A percentile compares a stretch with the other conserved stretches of the same genome.
These are phyloP conservation scores for Meloidogyne hapla DNA, from an alignment of 1,140 invertebrate genomes.

Conservation along the genomic window DNA sequence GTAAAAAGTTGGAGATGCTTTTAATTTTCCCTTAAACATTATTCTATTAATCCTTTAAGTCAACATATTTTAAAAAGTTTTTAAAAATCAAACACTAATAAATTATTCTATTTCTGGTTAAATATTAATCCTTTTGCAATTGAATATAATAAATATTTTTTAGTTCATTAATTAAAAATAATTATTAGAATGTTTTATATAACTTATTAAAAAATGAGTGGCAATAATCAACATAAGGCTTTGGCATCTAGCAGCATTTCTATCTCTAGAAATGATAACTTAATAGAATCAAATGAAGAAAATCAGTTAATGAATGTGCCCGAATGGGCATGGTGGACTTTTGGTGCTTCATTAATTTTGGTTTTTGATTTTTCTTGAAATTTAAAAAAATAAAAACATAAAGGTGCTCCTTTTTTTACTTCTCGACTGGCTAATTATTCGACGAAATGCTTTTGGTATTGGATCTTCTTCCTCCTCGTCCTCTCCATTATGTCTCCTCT, in stretches of 20 bases:
- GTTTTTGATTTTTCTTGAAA: too few relatives aligned
- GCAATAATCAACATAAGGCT: background rate
- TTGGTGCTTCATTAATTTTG: slow-evolving; percentile 47
- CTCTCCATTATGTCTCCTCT: slow-evolving; percentile 19
- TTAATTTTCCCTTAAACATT: too few relatives aligned
- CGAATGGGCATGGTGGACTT: slow-evolving; percentile 56
- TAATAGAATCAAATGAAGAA: background rate
- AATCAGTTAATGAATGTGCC: slow-evolving; percentile 22
- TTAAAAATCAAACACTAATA: too few relatives aligned
- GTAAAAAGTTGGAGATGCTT: too few relatives aligned
- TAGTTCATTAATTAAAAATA: too few relatives aligned
- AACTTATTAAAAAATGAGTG: background rate
- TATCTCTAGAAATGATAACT: background rate
- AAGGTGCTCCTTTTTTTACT: slow-evolving; percentile 50
- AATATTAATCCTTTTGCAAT: too few relatives aligned
- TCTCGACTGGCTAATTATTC: slow-evolving; percentile 59
- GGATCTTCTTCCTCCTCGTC: slow-evolving; percentile 3
- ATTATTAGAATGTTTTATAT: background rate
- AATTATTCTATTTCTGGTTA: too few relatives aligned
- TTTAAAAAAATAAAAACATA: too few relatives aligned
- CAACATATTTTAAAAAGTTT: too few relatives aligned
- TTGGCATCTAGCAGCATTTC: background rate
- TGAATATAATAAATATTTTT: too few relatives aligned
- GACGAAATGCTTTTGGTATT: slow-evolving; percentile 49
- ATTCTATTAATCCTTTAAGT: too few relatives aligned